A percentile compares a stretch with the other conserved stretches of the same genome.
Evolutionary conservation across 2,888 invertebrate species (phyloP).

Genomic region (Chironomus riparius): DNA sequence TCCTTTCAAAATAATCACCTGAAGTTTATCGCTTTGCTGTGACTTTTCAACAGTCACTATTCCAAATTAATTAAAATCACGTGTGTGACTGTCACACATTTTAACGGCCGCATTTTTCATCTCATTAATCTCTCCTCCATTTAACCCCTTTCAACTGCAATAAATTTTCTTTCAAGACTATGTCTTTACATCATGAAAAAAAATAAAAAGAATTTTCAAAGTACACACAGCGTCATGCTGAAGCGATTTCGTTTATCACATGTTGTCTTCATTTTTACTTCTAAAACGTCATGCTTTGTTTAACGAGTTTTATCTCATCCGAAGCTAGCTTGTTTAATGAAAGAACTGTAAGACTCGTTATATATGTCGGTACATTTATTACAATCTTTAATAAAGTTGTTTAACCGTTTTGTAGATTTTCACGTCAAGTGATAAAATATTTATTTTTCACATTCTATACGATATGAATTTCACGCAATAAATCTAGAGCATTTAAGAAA

Average conservation of each 20-base stretch:
- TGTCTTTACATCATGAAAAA: neutral
- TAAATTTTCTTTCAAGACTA: neutral
- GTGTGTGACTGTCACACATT: slow-evolving; percentile 1
- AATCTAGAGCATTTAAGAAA: neutral
- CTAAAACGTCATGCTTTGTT: neutral
- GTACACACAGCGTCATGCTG: neutral
- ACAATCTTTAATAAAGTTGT: neutral
- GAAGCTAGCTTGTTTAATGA: neutral
- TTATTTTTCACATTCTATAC: neutral
- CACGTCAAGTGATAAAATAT: neutral
- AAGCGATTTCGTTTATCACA: slow-evolving; percentile 5
- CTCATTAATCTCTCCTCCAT: neutral
- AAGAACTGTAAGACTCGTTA: neutral
- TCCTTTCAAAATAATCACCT: neutral
- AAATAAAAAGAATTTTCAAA: neutral
- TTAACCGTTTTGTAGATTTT: neutral
- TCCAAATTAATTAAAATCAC: slow-evolving; percentile 8
- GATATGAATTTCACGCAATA: neutral
- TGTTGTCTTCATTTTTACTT: neutral
- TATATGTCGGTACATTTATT: neutral
- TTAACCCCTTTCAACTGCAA: neutral
- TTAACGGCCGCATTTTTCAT: neutral
- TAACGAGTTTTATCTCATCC: neutral
- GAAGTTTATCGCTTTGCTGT: neutral
- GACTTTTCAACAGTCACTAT: neutral